Evolutionary conservation across 2,113 vertebrate species (phyloP).

Genomic region (Fregetta grallaria): DNA sequence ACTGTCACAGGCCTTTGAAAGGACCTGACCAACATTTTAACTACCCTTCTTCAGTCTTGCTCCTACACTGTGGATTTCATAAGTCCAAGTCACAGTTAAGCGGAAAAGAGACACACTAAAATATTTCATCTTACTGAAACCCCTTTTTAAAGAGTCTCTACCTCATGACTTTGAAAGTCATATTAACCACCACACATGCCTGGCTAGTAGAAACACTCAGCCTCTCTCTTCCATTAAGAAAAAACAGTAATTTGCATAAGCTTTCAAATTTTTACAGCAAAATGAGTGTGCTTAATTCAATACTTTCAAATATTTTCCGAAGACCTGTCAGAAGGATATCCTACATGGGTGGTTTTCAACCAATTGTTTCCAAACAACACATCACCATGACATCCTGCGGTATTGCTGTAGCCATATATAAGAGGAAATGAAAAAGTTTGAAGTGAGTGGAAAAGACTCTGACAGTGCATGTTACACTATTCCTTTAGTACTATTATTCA

Average conservation of each 20-base stretch:
- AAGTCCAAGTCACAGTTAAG: background rate
- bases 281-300: background rate
- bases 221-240: background rate
- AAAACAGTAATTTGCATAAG: background rate
- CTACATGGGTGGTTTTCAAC: background rate
- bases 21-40: background rate
- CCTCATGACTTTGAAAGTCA: background rate
- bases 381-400: background rate
- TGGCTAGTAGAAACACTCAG: background rate
- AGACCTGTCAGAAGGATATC: background rate
- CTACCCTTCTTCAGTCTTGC: background rate
- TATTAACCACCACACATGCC: background rate
- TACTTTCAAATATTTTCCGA: background rate
- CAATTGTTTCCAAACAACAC: background rate
- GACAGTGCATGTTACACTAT: background rate
- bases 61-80: background rate
- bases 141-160: background rate
- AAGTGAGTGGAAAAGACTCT: background rate
- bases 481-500: background rate
- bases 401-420: background rate
- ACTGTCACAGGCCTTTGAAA: background rate
- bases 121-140: background rate
- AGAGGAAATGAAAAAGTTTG: background rate
- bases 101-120: background rate
- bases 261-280: background rate